Base-by-base conservation (phyloP, 2,113 vertebrate species). In the Hystrix brachyura region DNA sequence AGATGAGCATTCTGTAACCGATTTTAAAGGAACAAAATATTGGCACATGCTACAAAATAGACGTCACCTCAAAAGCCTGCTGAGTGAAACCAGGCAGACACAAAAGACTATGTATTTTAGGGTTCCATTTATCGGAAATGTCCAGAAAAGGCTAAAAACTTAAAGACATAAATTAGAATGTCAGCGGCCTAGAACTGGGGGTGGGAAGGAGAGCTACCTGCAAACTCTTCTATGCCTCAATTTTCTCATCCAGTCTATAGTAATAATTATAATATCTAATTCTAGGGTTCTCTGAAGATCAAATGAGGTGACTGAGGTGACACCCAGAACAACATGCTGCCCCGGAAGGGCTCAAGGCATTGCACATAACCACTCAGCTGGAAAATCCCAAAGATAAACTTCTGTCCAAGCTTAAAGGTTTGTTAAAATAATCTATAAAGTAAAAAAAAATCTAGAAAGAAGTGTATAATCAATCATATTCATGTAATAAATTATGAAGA, bases 261-360 rank as follows among this genome's bases (percentile, higher is more conserved):
- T 11, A n/a, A 78, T 38, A 59, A 13, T 55, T 55, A 87, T 0
- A 62, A 46, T 55, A 55, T 25, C 74, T 90, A 93, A 38, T n/a
- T 96, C 81, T 74, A 87, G 46, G 17, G 67, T 71, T 64, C 64
- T 81, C 21, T 65, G 46, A 94, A 81, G 76, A 96, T 64, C n/a
- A 95, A 96, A 89, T 59, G 80, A 87, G 74, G 76, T 23, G 59
- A 94, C 32, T 74, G 53, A 96, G 38, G 11, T 69, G 96, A 95
- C 97, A 32, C 84, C 64, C 51, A 89, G 60, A 82, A 85, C 38
- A 85, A 90, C 64, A 38, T 18, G 15, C 60, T 32, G 34, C 8
- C 91, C 43, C 72, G 32, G 38, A 94, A 78, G 11, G 57, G 55
- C n/a, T 94, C 60, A 48, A 53, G 14, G 76, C n/a, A 8, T 83